Conservation (phyloP, 2,113 vertebrate species). For the Caretta caretta region DNA sequence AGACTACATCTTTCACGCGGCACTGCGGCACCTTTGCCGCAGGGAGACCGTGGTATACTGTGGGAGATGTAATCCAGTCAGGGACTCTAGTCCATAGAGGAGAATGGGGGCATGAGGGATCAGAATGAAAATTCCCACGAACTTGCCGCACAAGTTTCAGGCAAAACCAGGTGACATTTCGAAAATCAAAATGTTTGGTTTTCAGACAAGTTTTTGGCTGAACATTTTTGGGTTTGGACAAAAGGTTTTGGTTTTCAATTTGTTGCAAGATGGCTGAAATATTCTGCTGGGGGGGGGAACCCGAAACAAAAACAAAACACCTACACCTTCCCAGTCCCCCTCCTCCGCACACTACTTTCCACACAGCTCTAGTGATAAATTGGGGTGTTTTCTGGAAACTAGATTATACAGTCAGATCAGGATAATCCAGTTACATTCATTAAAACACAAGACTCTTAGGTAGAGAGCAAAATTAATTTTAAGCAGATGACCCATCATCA, state of each 20-base stretch:
- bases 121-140: neutral
- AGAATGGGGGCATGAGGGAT: neutral
- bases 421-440: neutral
- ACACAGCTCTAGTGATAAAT: neutral
- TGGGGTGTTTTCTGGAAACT: neutral
- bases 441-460: neutral
- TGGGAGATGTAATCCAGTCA: neutral
- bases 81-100: neutral
- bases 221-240: neutral
- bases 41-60: neutral
- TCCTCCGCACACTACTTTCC: neutral
- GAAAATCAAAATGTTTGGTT: neutral
- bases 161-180: neutral
- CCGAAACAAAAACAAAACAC: neutral
- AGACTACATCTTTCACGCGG: neutral
- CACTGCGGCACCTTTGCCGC: neutral
- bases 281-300: neutral
- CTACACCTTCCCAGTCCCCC: neutral
- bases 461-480: neutral
- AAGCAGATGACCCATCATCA: neutral
- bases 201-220: neutral
- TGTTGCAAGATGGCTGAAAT: neutral
- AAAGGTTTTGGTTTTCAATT: neutral
- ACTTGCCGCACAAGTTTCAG: too few species aligned
- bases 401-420: neutral